These are phyloP conservation scores for Caenorhabditis auriculariae DNA, from an alignment of 2,888 invertebrate genomes.

Conservation along the genomic window DNA sequence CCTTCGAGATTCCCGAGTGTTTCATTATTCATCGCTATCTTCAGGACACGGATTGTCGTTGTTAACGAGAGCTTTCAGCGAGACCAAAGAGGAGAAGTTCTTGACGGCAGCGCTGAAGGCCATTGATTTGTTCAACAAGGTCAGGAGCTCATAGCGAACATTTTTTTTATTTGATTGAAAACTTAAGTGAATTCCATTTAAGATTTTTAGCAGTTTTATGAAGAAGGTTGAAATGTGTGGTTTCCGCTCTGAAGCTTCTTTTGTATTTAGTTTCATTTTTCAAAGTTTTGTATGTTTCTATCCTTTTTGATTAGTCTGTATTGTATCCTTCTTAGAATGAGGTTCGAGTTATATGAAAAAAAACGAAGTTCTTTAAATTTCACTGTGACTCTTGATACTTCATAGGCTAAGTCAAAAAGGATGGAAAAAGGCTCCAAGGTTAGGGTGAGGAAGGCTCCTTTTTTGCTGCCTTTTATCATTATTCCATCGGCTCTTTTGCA, in stretches of 20 bases:
- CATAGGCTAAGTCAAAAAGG: no score
- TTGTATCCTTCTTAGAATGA: not conserved
- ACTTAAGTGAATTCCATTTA: conserved; percentile 59
- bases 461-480: no score
- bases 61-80: conserved; percentile 82
- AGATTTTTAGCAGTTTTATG: not conserved
- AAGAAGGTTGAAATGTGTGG: not conserved
- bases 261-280: not conserved
- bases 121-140: conserved; percentile 74
- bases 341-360: no score
- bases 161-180: no score
- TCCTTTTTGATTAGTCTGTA: not conserved
- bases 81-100: conserved; percentile 69
- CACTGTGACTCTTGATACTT: no score
- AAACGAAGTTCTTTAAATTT: no score
- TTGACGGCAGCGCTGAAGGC: conserved; percentile 81
- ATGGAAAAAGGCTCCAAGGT: no score
- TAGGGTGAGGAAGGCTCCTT: no score
- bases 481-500: no score
- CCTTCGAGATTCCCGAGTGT: no score
- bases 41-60: conserved; percentile 85
- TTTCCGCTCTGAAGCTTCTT: not conserved
- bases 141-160: no score
- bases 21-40: not conserved
- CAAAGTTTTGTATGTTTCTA: not conserved